Base-by-base conservation (phyloP, 2,797 vertebrate genomes). In the Microctenopoma lineatum region DNA sequence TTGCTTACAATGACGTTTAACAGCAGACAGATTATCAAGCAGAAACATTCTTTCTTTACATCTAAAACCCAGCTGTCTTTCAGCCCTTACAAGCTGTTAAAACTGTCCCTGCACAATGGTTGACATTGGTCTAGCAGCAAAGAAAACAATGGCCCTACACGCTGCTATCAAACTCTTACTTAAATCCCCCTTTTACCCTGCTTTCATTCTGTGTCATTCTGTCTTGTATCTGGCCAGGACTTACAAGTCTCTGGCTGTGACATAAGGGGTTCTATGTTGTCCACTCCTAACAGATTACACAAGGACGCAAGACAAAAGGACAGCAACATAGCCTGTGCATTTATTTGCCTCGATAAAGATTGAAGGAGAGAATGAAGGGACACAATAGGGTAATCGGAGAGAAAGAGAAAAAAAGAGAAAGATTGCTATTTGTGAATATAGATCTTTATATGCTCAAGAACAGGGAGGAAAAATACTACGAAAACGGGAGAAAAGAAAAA, bases 301-400 rank as follows among this genome's bases (percentile, higher is more conserved):
- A 74, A 87, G 86, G 87, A 89, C 86, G 75, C 90, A 92, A 93
- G 92, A 96, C 95, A 95, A 96, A 94, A 92, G 90, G 88, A 92
- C 86, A 92, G 84, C 88, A 92, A 88, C 84, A 66, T 65, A 81
- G 74, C 73, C 73, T 76, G 81, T 90, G 93, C 90, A 91, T 95
- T 93, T 93, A 93, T 93, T 94, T 94, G 90, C 84, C 89, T 89
- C 89, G 81, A 83, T 87, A 93, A 90, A 92, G 77, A 74, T 59
- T 79, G 59, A 59, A 41, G 29, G 73, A 66, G 81, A 70, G 68
- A 73, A 45, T n/a, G 53, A 62, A 48, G 21, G 13, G 48, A 55
- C 42, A 83, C 14, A 4, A 75, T 59, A 61, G 53, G 55, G 21
- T 51, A 48, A 39, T 32, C n/a, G 36, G 61, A 73, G 48, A 48